Conservation (phyloP, 2,797 vertebrate species). For the Furcifer pardalis region DNA sequence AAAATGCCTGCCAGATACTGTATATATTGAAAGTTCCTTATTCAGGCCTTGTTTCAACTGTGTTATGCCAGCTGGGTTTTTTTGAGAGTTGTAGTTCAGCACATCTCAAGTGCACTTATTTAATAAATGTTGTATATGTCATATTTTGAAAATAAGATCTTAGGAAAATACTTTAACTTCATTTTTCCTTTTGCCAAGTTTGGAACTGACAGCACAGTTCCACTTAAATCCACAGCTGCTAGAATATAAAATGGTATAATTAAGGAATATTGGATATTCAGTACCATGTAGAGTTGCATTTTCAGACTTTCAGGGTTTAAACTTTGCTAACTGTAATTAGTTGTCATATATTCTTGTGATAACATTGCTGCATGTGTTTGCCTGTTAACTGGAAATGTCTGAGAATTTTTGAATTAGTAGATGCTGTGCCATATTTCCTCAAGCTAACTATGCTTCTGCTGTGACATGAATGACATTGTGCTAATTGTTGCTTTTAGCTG, state of each 20-base stretch:
- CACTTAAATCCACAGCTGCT: not conserved
- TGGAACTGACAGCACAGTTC: not conserved
- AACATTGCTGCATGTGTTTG: slow-evolving; percentile 7
- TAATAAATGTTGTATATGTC: not conserved
- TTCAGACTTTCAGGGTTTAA: not conserved
- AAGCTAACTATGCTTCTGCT: slow-evolving; percentile 14
- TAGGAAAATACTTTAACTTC: not conserved
- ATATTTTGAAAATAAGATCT: not conserved
- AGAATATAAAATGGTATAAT: not conserved
- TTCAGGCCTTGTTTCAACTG: too few relatives aligned
- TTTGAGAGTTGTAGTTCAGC: too few relatives aligned
- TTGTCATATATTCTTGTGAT: not conserved
- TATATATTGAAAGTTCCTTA: not conserved
- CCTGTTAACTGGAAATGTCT: slow-evolving; percentile 7
- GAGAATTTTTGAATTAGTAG: slow-evolving; percentile 8
- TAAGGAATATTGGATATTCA: not conserved
- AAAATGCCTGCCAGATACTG: not conserved
- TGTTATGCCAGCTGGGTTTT: too few relatives aligned
- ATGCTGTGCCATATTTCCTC: slow-evolving; percentile 8
- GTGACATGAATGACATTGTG: not conserved
- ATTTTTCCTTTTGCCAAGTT: not conserved
- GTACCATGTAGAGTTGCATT: not conserved
- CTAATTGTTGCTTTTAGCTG: slow-evolving; percentile 26
- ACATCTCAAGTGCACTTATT: too few relatives aligned
- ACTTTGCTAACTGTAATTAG: not conserved